Percentiles rank a stretch among this genome's conserved stretches.
Evolutionary conservation across 2,113 vertebrate genomes (phyloP).

Genomic region (Fregetta grallaria): DNA sequence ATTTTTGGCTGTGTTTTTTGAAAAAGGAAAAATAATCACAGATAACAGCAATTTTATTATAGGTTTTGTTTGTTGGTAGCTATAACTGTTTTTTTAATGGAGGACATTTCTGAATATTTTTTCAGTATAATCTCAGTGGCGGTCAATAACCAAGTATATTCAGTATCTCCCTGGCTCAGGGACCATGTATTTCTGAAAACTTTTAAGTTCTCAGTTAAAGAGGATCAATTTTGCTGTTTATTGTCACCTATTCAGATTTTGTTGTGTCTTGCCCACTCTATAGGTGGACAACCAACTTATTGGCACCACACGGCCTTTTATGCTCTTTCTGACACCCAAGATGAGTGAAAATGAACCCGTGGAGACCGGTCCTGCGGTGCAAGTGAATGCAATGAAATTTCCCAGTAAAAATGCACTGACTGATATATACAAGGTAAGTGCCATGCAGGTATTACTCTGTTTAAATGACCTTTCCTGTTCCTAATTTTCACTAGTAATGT

Average conservation of each 20-base stretch:
- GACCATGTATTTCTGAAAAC: background rate
- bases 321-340: conserved; percentile 87
- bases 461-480: background rate
- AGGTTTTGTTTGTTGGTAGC: background rate
- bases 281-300: conserved; percentile 97
- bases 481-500: background rate
- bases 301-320: conserved; percentile 89
- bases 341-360: conserved; percentile 74
- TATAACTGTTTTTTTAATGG: background rate
- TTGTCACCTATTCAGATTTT: background rate
- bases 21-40: background rate
- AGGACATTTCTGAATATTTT: background rate
- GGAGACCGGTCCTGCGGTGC: conserved; percentile 85
- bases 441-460: background rate
- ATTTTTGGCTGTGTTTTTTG: background rate
- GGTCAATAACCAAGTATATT: background rate
- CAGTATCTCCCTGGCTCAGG: background rate
- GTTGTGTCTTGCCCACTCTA: background rate
- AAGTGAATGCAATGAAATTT: conserved; percentile 91
- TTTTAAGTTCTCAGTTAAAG: background rate
- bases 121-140: background rate
- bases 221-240: background rate
- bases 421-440: conserved; percentile 92
- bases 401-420: conserved; percentile 91
- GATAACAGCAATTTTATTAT: background rate